Percentiles rank a stretch among this genome's conserved stretches.
Conservation (phyloP, 2,797 vertebrate genomes). For the Lepilemur septentrionalis region DNA sequence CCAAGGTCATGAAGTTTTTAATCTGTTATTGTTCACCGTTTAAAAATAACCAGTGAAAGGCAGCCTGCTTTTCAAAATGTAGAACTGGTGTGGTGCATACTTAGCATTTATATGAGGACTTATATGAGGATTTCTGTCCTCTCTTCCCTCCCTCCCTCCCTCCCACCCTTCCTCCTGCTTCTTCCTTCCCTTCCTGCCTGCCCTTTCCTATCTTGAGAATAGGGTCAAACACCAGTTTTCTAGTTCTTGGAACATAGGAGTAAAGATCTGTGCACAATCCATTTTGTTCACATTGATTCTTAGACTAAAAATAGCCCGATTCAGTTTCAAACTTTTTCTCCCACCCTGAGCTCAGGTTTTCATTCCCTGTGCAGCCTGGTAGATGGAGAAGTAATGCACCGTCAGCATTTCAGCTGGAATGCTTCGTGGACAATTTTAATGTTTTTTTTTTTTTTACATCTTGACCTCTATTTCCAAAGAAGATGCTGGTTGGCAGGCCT, state of each 20-base stretch:
- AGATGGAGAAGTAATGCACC: neutral
- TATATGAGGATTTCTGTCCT: neutral
- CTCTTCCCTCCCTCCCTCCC: neutral
- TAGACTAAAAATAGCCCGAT: slow-evolving; percentile 78
- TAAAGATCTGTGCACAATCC: slow-evolving; percentile 56
- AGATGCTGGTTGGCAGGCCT: slow-evolving; percentile 22
- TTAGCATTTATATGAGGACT: neutral
- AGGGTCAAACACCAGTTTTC: neutral
- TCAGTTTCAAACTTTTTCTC: slow-evolving; percentile 28
- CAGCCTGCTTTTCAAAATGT: neutral
- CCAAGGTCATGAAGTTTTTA: neutral
- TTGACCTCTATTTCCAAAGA: slow-evolving; percentile 72
- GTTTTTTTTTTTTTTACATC: slow-evolving; percentile 59
- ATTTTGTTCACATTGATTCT: slow-evolving; percentile 72
- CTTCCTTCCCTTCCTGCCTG: neutral
- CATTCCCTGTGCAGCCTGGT: neutral
- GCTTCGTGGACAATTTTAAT: slow-evolving; percentile 29
- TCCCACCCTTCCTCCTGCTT: neutral
- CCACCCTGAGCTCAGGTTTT: slow-evolving; percentile 24
- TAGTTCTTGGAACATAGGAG: slow-evolving; percentile 14
- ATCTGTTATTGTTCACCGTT: neutral
- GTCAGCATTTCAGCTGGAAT: slow-evolving; percentile 58
- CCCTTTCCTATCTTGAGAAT: neutral
- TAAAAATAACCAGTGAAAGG: slow-evolving; percentile 20
- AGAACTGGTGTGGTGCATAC: neutral